Evolutionary conservation across 2,888 invertebrate genomes (phyloP).

Genomic region (Panopea generosa): DNA sequence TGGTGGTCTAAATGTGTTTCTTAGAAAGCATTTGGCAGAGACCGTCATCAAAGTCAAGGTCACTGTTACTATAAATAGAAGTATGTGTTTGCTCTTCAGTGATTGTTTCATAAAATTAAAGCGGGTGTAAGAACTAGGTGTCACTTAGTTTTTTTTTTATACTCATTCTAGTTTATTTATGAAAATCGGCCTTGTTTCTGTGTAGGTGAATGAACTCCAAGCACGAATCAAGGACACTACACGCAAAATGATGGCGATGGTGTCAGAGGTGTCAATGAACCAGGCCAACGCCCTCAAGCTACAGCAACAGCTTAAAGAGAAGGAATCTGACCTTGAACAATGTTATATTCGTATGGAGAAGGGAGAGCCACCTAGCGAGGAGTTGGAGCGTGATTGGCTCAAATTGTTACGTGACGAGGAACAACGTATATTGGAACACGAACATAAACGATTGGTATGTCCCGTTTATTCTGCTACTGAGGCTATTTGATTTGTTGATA

Average conservation of each 20-base stretch:
- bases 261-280: conserved; percentile 85
- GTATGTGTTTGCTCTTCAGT: no score
- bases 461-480: no score
- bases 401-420: conserved; percentile 75
- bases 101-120: no score
- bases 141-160: no score
- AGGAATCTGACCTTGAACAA: conserved; percentile 82
- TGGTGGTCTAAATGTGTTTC: no score
- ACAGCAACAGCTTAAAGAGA: conserved; percentile 82
- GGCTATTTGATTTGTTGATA: no score
- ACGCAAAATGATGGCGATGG: conserved; percentile 85
- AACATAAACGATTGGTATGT: conserved; percentile 76
- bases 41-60: no score
- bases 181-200: no score
- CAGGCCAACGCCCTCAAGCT: conserved; percentile 83
- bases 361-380: conserved; percentile 83
- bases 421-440: conserved; percentile 70
- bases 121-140: no score
- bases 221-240: conserved; percentile 83
- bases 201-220: conserved; percentile 83
- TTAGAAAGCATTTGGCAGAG: no score
- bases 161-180: no score
- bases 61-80: no score
- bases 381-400: conserved; percentile 83
- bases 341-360: conserved; percentile 84